Conservation (phyloP, 2,113 vertebrate genomes). For the Alligator mississippiensis region DNA sequence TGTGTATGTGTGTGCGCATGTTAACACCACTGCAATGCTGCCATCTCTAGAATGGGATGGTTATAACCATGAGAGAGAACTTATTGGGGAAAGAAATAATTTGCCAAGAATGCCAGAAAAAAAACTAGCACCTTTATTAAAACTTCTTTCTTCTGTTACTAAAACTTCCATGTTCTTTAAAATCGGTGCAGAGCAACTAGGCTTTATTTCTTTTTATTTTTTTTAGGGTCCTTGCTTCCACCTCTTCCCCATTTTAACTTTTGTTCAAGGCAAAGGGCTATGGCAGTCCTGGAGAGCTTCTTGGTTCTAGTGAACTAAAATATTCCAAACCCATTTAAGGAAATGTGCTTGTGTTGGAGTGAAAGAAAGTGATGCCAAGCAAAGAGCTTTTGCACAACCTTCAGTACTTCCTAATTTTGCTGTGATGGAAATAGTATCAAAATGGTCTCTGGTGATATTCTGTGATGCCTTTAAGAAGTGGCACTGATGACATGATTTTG, state of each 20-base stretch:
- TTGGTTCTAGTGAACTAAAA: background rate
- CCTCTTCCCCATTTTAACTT: background rate
- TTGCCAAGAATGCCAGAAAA: background rate
- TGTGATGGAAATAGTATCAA: background rate
- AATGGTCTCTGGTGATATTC: rapidly evolving
- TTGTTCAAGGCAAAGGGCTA: background rate
- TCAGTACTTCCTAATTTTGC: background rate
- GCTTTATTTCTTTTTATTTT: background rate
- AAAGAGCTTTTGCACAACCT: background rate
- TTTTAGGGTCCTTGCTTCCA: background rate
- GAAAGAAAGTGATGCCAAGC: background rate
- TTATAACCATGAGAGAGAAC: background rate
- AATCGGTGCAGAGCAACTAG: background rate
- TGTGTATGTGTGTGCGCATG: too few species aligned
- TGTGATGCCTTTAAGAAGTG: background rate
- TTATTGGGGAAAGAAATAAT: background rate
- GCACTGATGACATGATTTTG: background rate
- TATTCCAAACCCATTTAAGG: background rate
- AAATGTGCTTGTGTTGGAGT: background rate
- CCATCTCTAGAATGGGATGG: background rate
- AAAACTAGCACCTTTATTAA: background rate
- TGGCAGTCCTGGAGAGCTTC: rapidly evolving
- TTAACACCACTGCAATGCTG: background rate
- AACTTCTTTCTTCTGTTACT: background rate
- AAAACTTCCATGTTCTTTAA: background rate